Evolutionary conservation across 2,113 vertebrate species (phyloP).

Genomic region (Nansenia antarctica): DNA sequence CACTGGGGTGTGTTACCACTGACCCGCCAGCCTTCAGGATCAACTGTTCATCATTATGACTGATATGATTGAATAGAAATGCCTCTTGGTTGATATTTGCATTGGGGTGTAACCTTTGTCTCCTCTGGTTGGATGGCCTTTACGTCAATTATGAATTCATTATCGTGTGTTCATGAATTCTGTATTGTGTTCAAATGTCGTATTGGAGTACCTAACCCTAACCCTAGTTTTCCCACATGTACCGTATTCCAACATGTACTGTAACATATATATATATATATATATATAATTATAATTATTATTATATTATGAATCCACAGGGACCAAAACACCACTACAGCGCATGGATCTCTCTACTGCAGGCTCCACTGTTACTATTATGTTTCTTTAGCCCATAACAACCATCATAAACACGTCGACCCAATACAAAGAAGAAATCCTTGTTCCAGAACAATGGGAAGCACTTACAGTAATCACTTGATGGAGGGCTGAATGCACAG

Average conservation of each 20-base stretch:
- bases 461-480: not conserved
- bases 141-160: not conserved
- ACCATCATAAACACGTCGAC: not conserved
- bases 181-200: too few relatives aligned
- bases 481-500: not conserved
- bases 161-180: too few relatives aligned
- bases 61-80: not conserved
- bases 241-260: too few relatives aligned
- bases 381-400: not conserved
- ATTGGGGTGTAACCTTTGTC: not conserved
- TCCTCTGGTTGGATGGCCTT: not conserved
- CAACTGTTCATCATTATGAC: not conserved
- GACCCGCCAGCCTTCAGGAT: slow-evolving; percentile 17
- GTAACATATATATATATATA: too few relatives aligned
- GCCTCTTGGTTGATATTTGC: not conserved
- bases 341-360: too few relatives aligned
- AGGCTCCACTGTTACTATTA: too few relatives aligned
- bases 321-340: too few relatives aligned
- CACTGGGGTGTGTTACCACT: slow-evolving; percentile 2
- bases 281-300: too few relatives aligned
- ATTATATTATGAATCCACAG: too few relatives aligned
- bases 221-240: too few relatives aligned
- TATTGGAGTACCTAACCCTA: too few relatives aligned
- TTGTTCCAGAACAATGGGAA: not conserved
- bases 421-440: not conserved